Evolutionary conservation across 2,113 vertebrate species (phyloP).

Genomic region (Microcebus griseorufus): DNA sequence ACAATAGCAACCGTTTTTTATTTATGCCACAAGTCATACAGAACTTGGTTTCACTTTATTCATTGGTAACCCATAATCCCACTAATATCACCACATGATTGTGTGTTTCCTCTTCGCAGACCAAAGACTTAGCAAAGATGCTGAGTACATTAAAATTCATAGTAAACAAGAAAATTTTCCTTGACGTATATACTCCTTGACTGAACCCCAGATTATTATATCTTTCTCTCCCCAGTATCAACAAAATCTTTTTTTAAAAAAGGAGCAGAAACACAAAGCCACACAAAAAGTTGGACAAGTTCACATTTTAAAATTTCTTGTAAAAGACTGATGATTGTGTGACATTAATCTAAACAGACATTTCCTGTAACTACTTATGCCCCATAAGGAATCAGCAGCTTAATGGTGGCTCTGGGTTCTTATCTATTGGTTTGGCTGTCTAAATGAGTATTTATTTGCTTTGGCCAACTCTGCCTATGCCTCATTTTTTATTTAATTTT

Average conservation of each 20-base stretch:
- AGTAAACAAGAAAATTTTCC: background rate
- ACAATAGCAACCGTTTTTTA: background rate
- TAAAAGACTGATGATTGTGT: slow-evolving; percentile 26
- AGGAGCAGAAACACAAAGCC: slow-evolving; percentile 1
- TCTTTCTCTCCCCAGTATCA: background rate
- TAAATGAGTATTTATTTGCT: slow-evolving; percentile 24
- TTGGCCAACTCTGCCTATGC: background rate
- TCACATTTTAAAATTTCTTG: slow-evolving; percentile 54
- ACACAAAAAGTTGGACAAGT: background rate
- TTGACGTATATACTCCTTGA: background rate
- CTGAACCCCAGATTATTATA: background rate
- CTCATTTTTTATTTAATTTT: background rate
- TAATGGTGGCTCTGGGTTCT: background rate
- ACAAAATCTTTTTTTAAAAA: background rate
- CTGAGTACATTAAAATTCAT: background rate
- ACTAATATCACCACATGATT: background rate
- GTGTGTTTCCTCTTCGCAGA: background rate
- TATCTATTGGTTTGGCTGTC: slow-evolving; percentile 35
- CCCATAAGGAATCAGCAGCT: background rate
- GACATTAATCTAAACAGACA: slow-evolving; percentile 58
- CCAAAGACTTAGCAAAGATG: background rate
- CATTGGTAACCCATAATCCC: background rate
- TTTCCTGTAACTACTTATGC: slow-evolving; percentile 57
- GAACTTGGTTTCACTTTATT: slow-evolving; percentile 32
- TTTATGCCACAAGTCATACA: background rate